Conservation (phyloP, 2,888 invertebrate species). For the Conus canariensis region DNA sequence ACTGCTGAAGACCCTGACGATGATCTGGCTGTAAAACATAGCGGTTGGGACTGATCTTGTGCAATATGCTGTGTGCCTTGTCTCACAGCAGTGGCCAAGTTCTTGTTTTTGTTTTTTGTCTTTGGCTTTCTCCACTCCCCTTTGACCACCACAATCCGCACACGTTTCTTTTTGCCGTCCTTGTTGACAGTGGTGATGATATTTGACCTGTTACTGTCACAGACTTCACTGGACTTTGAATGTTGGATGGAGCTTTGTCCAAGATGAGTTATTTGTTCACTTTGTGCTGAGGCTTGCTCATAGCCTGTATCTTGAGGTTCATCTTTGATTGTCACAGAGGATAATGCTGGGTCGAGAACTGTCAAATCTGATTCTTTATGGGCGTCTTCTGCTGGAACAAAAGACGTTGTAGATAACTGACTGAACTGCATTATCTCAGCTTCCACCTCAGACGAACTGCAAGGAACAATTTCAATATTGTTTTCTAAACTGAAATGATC, state of each 20-base stretch:
- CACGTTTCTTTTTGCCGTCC: background rate
- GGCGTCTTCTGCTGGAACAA: background rate
- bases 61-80: background rate
- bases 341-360: background rate
- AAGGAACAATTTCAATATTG: background rate
- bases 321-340: background rate
- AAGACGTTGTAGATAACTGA: background rate
- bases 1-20: background rate
- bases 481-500: background rate
- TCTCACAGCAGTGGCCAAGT: background rate
- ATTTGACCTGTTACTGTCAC: background rate
- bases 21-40: background rate
- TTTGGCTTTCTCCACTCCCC: constrained; percentile 29
- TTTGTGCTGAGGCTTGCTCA: background rate
- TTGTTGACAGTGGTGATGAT: background rate
- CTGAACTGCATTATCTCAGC: background rate
- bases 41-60: background rate
- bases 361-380: background rate
- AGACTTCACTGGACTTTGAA: background rate
- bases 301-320: constrained; percentile 5
- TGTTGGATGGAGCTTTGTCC: background rate
- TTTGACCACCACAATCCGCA: background rate
- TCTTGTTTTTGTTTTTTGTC: background rate
- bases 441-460: background rate
- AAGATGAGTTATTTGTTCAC: background rate